Conservation (phyloP, 2,888 invertebrate species). For the Bellardia pandia region DNA sequence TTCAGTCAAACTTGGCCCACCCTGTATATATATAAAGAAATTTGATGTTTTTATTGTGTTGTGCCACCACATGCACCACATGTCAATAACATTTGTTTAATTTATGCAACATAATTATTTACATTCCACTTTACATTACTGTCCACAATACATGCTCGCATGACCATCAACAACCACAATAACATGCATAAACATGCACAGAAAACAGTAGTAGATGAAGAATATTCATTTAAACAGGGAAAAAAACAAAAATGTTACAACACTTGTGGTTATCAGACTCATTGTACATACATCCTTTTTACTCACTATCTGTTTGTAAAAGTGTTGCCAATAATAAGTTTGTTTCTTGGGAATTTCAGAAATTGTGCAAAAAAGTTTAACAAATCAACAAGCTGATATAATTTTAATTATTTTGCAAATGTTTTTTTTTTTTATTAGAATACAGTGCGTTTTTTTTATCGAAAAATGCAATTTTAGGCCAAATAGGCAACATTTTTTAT, state of each 20-base stretch:
- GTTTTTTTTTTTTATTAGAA: no score
- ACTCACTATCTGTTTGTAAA: neutral
- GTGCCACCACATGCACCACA: constrained; percentile 35
- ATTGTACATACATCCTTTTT: constrained; percentile 38
- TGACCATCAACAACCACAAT: constrained; percentile 54
- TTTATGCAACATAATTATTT: constrained; percentile 76
- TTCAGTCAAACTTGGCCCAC: no score
- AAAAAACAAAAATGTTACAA: constrained; percentile 45
- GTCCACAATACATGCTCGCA: constrained; percentile 57
- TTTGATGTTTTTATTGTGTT: constrained; percentile 36
- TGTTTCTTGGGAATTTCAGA: neutral
- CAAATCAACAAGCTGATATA: no score
- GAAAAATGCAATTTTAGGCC: no score
- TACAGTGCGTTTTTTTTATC: no score
- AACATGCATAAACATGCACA: constrained; percentile 26
- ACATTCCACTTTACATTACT: constrained; percentile 72
- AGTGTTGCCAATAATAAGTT: constrained; percentile 13
- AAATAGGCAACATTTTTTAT: no score
- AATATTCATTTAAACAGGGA: neutral
- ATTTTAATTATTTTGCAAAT: no score
- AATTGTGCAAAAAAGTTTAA: no score
- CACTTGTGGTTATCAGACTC: constrained; percentile 58
- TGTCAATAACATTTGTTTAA: constrained; percentile 74
- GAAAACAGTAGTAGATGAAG: constrained; percentile 20
- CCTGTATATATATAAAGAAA: constrained; percentile 22